Evolutionary conservation across 2,113 vertebrate species (phyloP).

Genomic region (Nestor notabilis): DNA sequence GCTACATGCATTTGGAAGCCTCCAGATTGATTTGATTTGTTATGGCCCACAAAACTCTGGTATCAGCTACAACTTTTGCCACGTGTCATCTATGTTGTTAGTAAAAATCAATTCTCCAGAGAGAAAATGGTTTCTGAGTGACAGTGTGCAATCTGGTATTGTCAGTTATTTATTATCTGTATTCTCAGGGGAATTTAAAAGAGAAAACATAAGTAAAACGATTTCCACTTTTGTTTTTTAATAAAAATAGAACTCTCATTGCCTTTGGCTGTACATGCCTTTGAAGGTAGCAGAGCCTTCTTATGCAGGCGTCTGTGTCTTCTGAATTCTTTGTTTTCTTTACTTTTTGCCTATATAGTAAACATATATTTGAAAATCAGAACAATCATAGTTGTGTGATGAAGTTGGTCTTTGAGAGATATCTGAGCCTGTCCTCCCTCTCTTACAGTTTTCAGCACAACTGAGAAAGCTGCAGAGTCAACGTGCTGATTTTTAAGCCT

Average conservation of each 20-base stretch:
- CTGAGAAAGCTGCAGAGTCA: background rate
- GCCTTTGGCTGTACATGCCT: background rate
- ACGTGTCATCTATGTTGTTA: constrained; percentile 76
- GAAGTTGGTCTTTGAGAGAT: background rate
- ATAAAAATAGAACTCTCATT: background rate
- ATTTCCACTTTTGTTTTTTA: constrained; percentile 5
- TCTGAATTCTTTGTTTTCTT: background rate
- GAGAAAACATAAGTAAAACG: constrained; percentile 71
- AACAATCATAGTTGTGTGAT: background rate
- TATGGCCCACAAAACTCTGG: constrained; percentile 63
- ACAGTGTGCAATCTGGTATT: constrained; percentile 75
- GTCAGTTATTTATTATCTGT: constrained; percentile 75
- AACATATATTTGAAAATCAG: background rate
- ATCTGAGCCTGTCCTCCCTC: background rate
- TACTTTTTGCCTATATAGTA: background rate
- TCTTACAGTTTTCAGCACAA: background rate
- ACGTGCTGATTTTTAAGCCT: background rate
- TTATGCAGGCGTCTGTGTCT: background rate
- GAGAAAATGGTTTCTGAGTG: constrained; percentile 53
- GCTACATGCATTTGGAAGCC: constrained; percentile 18
- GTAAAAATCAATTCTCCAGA: constrained; percentile 79
- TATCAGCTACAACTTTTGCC: constrained; percentile 75
- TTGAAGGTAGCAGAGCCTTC: background rate
- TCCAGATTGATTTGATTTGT: constrained; percentile 73
- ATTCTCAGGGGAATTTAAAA: constrained; percentile 55